phyloP scores from a whole-genome alignment of 2,888 invertebrate species.

The Zootermopsis nevadensis region DNA sequence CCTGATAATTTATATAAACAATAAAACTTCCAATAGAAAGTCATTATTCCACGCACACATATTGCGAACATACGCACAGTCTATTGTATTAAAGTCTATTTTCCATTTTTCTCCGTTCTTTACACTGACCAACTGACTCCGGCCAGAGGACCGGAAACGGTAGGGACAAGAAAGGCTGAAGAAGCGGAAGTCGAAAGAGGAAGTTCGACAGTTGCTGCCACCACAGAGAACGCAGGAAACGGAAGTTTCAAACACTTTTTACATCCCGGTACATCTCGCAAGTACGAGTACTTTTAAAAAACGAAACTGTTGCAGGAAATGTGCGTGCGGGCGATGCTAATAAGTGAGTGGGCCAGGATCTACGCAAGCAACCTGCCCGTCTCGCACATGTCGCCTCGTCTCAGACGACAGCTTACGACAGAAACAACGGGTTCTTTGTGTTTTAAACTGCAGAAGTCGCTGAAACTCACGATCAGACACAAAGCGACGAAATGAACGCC shows the following conservation, averaged over 20 bases:
- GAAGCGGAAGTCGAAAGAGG: constrained; percentile 22
- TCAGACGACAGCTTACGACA: neutral
- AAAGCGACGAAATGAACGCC: neutral
- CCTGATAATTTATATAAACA: too few relatives aligned
- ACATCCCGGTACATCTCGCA: neutral
- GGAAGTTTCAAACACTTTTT: constrained; percentile 28
- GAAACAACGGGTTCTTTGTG: constrained; percentile 31
- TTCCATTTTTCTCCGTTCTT: neutral
- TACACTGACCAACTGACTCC: constrained; percentile 22
- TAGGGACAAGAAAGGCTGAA: constrained; percentile 8
- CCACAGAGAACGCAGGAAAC: constrained; percentile 26
- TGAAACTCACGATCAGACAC: neutral
- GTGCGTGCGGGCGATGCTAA: constrained; percentile 9
- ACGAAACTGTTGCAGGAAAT: constrained; percentile 15
- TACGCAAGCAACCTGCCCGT: constrained; percentile 28
- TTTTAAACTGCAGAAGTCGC: constrained; percentile 14
- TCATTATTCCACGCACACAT: neutral
- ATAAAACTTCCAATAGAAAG: too few relatives aligned
- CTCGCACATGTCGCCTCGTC: constrained; percentile 5
- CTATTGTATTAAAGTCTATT: neutral
- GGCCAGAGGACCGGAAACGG: neutral
- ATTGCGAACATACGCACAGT: neutral
- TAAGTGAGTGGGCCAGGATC: constrained; percentile 14
- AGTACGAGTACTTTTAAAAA: constrained; percentile 20
- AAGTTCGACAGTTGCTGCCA: neutral